Conservation (phyloP, 2,113 vertebrate species). For the Hippolais icterina region DNA sequence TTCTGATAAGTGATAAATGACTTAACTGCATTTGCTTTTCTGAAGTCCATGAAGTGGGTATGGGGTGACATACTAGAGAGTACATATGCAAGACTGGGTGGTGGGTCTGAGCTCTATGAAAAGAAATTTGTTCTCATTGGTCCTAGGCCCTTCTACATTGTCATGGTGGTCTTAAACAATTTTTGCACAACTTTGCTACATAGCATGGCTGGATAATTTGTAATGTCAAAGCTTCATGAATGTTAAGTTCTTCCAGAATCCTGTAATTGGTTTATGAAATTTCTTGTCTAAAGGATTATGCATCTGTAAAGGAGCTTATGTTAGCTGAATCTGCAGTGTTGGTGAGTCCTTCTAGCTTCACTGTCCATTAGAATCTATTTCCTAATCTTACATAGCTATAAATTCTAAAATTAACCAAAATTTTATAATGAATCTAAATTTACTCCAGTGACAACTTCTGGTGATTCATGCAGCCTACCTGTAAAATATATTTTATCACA, state of each 20-base stretch:
- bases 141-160: accelerated
- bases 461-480: neutral
- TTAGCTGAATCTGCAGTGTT: neutral
- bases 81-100: neutral
- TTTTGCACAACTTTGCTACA: neutral
- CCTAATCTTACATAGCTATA: neutral
- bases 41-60: neutral
- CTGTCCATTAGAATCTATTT: neutral
- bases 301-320: neutral
- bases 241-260: neutral
- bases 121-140: neutral
- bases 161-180: neutral
- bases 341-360: neutral
- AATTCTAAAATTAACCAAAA: neutral
- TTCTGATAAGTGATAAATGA: neutral
- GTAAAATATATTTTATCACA: neutral
- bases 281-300: neutral
- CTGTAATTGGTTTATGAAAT: neutral
- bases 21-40: neutral
- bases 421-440: neutral
- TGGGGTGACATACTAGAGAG: neutral
- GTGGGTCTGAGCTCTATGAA: neutral
- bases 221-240: neutral
- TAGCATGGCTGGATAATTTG: neutral
- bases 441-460: neutral